Percentiles rank a stretch among this genome's conserved stretches.
These are phyloP conservation scores for Noctua fimbriata DNA, from an alignment of 2,888 invertebrate genomes.

Conservation along the genomic window DNA sequence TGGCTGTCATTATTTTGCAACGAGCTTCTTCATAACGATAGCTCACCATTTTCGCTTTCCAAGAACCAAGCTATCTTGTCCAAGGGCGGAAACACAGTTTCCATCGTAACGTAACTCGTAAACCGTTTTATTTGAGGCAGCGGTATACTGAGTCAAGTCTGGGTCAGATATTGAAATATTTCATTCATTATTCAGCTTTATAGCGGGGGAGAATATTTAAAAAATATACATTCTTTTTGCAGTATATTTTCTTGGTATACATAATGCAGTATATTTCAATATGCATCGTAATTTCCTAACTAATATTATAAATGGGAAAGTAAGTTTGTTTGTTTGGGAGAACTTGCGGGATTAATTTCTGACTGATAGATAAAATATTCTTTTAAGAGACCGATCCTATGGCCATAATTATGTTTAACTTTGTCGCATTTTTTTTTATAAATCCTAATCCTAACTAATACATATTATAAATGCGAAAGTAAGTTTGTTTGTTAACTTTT, in stretches of 20 bases:
- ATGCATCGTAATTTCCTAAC: neutral
- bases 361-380: too few species aligned
- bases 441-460: too few species aligned
- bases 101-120: neutral
- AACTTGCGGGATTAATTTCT: too few species aligned
- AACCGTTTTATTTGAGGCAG: slow-evolving; percentile 25
- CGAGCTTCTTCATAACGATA: neutral
- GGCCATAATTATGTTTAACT: too few species aligned
- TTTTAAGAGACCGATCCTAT: too few species aligned
- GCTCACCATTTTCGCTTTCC: neutral
- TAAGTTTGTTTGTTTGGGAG: too few species aligned
- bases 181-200: slow-evolving; percentile 27
- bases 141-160: slow-evolving; percentile 38
- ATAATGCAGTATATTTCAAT: neutral
- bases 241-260: neutral
- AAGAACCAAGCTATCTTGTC: slow-evolving; percentile 18
- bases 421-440: too few species aligned
- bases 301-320: too few species aligned
- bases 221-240: neutral
- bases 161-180: slow-evolving; percentile 36
- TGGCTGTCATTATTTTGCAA: too few species aligned
- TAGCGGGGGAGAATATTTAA: neutral
- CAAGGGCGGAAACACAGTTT: slow-evolving; percentile 6
- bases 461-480: too few species aligned
- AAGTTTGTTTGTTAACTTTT: too few species aligned